phyloP scores from a whole-genome alignment of 2,113 vertebrate species.

The Lates calcarifer region DNA sequence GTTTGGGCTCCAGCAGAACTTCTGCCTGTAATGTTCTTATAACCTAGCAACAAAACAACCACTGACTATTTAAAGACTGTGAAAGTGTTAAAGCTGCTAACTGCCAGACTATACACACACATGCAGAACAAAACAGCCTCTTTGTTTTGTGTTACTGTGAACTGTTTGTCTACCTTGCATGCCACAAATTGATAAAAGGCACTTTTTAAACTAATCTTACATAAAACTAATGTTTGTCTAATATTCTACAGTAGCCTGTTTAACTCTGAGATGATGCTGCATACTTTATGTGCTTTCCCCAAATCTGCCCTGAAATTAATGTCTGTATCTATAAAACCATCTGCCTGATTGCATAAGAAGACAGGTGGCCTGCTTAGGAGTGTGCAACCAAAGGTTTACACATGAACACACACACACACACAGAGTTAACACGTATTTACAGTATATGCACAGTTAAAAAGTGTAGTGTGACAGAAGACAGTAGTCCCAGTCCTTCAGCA shows the following conservation, averaged over 20 bases:
- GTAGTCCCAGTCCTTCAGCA: constrained; percentile 1
- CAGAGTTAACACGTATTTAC: constrained; percentile 8
- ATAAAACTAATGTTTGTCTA: constrained; percentile 9
- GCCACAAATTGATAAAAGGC: background rate
- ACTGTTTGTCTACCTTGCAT: constrained; percentile 7
- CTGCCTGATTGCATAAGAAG: constrained; percentile 77
- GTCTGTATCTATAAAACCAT: constrained; percentile 73
- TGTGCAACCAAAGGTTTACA: constrained; percentile 55
- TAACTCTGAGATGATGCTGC: constrained; percentile 33
- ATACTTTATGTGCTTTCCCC: background rate
- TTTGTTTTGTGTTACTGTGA: constrained; percentile 38
- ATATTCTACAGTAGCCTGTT: constrained; percentile 16
- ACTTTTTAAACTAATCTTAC: background rate
- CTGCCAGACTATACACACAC: constrained; percentile 20
- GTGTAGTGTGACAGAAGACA: constrained; percentile 1
- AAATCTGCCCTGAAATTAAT: constrained; percentile 61
- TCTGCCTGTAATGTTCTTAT: constrained; percentile 45
- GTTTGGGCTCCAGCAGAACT: constrained; percentile 35
- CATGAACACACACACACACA: constrained; percentile 7
- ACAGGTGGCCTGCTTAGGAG: constrained; percentile 72
- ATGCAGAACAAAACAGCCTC: constrained; percentile 8
- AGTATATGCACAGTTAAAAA: constrained; percentile 18
- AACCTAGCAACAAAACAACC: constrained; percentile 70
- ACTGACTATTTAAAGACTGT: constrained; percentile 65
- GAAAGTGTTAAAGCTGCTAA: constrained; percentile 58